A percentile compares a stretch with the other conserved stretches of the same genome.
phyloP scores from a whole-genome alignment of 2,113 vertebrate species.

The Sus scrofa region T2T-Sscrofa CM000816.6:92813501-92814000 shows the following conservation, averaged over 20 bases:
- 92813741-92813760: conserved; percentile 76
- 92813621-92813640: conserved; percentile 79
- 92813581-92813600: conserved; percentile 82
- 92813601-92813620: conserved; percentile 80
- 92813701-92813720: conserved; percentile 76
- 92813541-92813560: conserved; percentile 75
- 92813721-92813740: conserved; percentile 78
- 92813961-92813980: not conserved
- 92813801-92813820: conserved; percentile 80
- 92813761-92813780: conserved; percentile 69
- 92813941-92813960: not conserved
- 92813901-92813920: conserved; percentile 74
- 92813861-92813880: conserved; percentile 77
- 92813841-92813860: conserved; percentile 74
- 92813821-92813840: conserved; percentile 74
- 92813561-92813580: conserved; percentile 82
- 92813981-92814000: conserved; percentile 1
- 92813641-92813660: conserved; percentile 80
- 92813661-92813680: conserved; percentile 81
- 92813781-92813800: conserved; percentile 81
- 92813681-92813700: conserved; percentile 78
- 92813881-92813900: conserved; percentile 69
- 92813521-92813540: conserved; percentile 75
- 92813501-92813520: conserved; percentile 74
- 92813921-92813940: not conserved